Base-by-base conservation (phyloP, 2,888 invertebrate genomes). In the Gastrophysa polygoni region DNA sequence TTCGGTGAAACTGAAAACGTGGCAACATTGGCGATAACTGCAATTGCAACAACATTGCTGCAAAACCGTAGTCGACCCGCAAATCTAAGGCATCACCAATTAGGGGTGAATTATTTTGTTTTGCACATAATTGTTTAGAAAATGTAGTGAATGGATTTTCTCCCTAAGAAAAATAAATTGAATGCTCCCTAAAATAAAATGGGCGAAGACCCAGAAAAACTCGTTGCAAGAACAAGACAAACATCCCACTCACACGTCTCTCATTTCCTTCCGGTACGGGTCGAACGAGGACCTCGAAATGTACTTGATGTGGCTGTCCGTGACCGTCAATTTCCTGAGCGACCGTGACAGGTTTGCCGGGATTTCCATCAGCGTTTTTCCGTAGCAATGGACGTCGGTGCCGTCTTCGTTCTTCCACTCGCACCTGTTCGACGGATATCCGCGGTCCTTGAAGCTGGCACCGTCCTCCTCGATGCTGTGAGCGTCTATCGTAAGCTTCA, bases 181-280 rank as follows among this genome's bases (percentile, higher is more conserved):
- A n/a, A n/a, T n/a, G n/a, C n/a, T n/a, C n/a, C n/a, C n/a, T n/a
- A n/a, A n/a, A n/a, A n/a, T n/a, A n/a, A n/a, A n/a, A n/a, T n/a
- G n/a, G n/a, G n/a, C n/a, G 7, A 4, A 44, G 6, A 50, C 60
- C 20, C 44, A n/a, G 38, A 46, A 46, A 46, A 46, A 46, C 16
- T 46, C 17, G 8, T 16, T n/a, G n/a, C 7, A 43, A 1, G n/a
- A n/a, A 1, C 16, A 7, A 47, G 20, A 49, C n/a, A 14, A 4
- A 44, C 10, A 50, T 62, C 20, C 44, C 47, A 78, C 82, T 79
- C 74, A 82, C 81, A 82, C 75, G 49, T 82, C 82, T 63, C 73
- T 74, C n/a, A 82, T 61, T 2, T 75, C 75, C n/a, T 64, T 64
- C 50, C 73, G 77, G 59, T 82, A 82, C 0, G 77, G 75, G 57